Evolutionary conservation across 2,113 vertebrate genomes (phyloP), one percentile per base, ranked within the genome.

Genomic region (Manacus vitellinus): DNA sequence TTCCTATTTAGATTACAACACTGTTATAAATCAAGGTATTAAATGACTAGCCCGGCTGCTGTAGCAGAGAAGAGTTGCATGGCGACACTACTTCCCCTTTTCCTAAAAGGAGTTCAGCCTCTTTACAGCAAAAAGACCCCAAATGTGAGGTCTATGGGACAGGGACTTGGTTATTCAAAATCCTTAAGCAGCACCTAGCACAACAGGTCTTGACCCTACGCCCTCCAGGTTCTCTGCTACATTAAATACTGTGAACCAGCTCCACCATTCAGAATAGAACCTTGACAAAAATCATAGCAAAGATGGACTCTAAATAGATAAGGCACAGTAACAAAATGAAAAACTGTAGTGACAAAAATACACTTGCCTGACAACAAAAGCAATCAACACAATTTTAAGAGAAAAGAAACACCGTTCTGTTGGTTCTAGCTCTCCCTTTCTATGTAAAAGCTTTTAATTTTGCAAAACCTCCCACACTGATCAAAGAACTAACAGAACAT

Each of bases 1-100:
- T 98, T 98, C 94, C 95, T 97, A 97, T 98, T 97, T 98, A 97
- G 97, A 98, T 97, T 98, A 97, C 92, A 97, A 94, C 83, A 86
- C 67, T 94, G 89, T 95, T 98, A 95, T 97, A 98, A 98, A 98
- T 98, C 97, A 97, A 95, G 83, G 92, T 84, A 97, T 96, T 96
- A 94, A 73, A 83, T 62, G 49, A 94, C 93, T 95, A 75, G 71
- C 77, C 44, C 52, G 75, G 68, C 75, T 85, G 67, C 80, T 91
- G 16, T 54, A 86, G 44, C 59, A 92, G 63, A 81, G 79, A 85
- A 85, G 91, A 81, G 66, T 4, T 88, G 72, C 54, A 51, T 13
- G 24, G 72, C 82, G 67, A 89, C 51, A 74, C 35, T 65, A 67
- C 52, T 76, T 77, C n/a, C 44, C 43, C 14, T 62, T 65, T 52